Conservation (phyloP, 2,113 vertebrate species). For the Corydoras maculifer region DNA sequence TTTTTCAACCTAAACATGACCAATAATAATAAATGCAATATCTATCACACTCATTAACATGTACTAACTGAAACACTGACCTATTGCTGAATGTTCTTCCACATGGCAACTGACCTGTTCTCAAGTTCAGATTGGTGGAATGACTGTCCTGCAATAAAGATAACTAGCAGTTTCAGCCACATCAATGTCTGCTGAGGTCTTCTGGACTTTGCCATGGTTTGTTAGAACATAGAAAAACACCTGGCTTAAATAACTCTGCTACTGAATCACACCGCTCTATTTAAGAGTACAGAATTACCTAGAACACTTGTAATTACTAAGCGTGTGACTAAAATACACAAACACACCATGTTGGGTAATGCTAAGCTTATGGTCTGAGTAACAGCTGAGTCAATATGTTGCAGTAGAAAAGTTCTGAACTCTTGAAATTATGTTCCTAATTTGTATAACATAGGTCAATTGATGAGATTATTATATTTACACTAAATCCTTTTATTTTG, state of each 20-base stretch:
- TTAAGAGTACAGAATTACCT: conserved; percentile 55
- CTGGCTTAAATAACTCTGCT: background rate
- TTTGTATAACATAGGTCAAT: conserved; percentile 43
- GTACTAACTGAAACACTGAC: conserved; percentile 9
- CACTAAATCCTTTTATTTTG: conserved; percentile 37
- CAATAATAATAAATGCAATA: conserved; percentile 10
- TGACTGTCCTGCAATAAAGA: conserved; percentile 33
- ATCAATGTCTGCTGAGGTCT: conserved; percentile 5
- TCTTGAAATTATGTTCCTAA: conserved; percentile 48
- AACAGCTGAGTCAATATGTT: conserved; percentile 65
- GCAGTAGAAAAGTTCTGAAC: conserved; percentile 50
- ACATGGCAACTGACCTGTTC: conserved; percentile 15
- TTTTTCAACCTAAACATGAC: conserved; percentile 1
- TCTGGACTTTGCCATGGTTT: conserved; percentile 24
- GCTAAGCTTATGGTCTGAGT: conserved; percentile 55
- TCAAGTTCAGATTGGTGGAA: conserved; percentile 32
- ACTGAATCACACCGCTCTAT: conserved; percentile 46
- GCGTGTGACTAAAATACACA: conserved; percentile 56
- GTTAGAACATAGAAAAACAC: conserved; percentile 22
- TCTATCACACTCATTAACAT: conserved; percentile 10
- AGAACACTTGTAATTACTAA: conserved; percentile 63
- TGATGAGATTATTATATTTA: conserved; percentile 47
- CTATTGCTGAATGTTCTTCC: conserved; percentile 18
- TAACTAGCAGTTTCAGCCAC: conserved; percentile 33
- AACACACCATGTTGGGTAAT: conserved; percentile 45